phyloP scores from a whole-genome alignment of 2,888 invertebrate species.

The Trichacis sp. region DNA sequence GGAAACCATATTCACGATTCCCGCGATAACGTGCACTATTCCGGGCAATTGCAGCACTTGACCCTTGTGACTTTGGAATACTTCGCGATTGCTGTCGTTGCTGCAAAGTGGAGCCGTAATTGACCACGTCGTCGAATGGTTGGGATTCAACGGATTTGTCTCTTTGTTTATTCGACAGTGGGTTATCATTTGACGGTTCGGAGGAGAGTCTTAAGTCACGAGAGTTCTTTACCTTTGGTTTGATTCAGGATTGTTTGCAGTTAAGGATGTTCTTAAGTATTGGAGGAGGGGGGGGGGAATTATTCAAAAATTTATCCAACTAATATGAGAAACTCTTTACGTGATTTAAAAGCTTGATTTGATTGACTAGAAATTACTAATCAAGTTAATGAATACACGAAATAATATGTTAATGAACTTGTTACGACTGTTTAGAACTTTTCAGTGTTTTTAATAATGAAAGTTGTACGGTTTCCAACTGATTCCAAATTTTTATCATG shows the following conservation, averaged over 20 bases:
- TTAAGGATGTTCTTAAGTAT: no score
- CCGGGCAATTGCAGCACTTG: slow-evolving; percentile 74
- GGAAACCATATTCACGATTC: slow-evolving; percentile 35
- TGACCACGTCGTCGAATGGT: slow-evolving; percentile 29
- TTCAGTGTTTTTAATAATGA: no score
- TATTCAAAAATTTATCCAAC: no score
- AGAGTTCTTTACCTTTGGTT: slow-evolving; percentile 19
- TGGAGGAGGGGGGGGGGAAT: no score
- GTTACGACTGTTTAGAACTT: no score
- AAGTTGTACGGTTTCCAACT: no score
- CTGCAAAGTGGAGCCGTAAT: slow-evolving; percentile 32
- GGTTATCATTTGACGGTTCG: slow-evolving; percentile 27
- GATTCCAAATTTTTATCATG: no score
- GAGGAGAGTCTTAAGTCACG: slow-evolving; percentile 21
- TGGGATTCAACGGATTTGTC: slow-evolving; percentile 18
- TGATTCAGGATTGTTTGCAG: slow-evolving; percentile 23
- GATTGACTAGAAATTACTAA: no score
- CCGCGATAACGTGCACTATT: slow-evolving; percentile 44
- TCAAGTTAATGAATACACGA: no score
- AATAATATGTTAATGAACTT: no score
- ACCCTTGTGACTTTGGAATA: slow-evolving; percentile 71
- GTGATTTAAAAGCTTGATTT: no score
- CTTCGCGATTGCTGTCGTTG: slow-evolving; percentile 21
- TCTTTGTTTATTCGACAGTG: slow-evolving; percentile 30
- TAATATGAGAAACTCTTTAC: no score